These are phyloP conservation scores for Eriosoma lanigerum DNA, from an alignment of 1,140 invertebrate species.

Conservation along the genomic window DNA sequence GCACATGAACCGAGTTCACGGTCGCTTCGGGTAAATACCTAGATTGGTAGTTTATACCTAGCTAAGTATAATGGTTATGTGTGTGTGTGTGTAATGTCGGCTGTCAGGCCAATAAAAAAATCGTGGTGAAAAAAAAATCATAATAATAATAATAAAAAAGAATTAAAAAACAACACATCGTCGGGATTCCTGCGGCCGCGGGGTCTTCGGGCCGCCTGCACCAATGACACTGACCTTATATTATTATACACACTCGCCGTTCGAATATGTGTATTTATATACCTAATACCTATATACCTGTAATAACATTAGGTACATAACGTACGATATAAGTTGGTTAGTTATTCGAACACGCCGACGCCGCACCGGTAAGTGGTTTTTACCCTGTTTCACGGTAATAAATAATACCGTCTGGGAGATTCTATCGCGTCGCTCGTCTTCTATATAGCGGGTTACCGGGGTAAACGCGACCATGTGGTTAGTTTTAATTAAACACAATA, in stretches of 20 bases:
- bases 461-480: no score
- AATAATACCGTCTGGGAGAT: no score
- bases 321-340: no score
- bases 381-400: no score
- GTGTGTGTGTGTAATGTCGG: background rate
- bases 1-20: conserved; percentile 7
- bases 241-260: background rate
- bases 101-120: conserved; percentile 1
- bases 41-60: background rate
- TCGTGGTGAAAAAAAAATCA: background rate
- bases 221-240: background rate
- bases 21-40: background rate
- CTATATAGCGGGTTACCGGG: no score
- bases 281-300: background rate
- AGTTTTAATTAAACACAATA: no score
- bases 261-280: background rate
- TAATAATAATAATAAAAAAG: background rate
- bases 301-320: no score
- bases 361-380: no score
- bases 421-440: no score
- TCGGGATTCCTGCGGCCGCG: background rate
- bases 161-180: background rate
- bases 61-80: background rate
- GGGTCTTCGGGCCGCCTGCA: background rate
- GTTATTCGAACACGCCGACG: no score